Evolutionary conservation across 2,888 invertebrate species (phyloP).

Genomic region (Heliconius hortense): DNA sequence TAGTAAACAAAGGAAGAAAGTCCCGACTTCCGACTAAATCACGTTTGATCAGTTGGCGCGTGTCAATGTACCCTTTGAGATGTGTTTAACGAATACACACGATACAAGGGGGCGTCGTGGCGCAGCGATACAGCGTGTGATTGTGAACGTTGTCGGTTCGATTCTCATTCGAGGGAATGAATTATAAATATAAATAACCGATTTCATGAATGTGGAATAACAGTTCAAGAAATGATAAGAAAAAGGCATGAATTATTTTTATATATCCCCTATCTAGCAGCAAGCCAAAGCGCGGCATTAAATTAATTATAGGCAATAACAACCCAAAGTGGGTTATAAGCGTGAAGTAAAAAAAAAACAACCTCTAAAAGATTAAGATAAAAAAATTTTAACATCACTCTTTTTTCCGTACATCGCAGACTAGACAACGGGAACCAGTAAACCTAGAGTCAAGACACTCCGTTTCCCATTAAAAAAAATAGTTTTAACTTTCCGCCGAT

Average conservation of each 20-base stretch:
- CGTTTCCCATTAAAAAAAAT: not conserved
- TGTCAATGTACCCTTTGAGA: slow-evolving; percentile 12
- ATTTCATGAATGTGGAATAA: no score
- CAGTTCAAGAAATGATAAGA: no score
- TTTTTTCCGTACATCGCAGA: not conserved
- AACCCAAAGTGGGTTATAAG: no score
- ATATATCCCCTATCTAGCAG: not conserved
- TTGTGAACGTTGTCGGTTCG: not conserved
- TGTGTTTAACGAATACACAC: not conserved
- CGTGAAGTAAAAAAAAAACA: no score
- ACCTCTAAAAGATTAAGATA: not conserved
- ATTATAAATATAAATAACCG: no score
- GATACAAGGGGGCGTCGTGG: not conserved
- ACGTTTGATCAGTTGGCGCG: slow-evolving; percentile 17
- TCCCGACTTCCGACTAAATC: slow-evolving; percentile 28
- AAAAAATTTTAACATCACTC: not conserved
- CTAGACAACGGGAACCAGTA: not conserved
- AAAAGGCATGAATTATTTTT: no score
- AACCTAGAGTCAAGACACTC: not conserved
- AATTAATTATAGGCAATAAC: no score
- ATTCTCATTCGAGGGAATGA: not conserved
- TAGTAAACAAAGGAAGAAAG: slow-evolving; percentile 25
- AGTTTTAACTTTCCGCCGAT: not conserved
- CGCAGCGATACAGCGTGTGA: not conserved
- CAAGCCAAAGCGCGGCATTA: not conserved